These are phyloP conservation scores for Caenorhabditis angaria DNA, from an alignment of 2,888 invertebrate genomes.

Conservation along the genomic window DNA sequence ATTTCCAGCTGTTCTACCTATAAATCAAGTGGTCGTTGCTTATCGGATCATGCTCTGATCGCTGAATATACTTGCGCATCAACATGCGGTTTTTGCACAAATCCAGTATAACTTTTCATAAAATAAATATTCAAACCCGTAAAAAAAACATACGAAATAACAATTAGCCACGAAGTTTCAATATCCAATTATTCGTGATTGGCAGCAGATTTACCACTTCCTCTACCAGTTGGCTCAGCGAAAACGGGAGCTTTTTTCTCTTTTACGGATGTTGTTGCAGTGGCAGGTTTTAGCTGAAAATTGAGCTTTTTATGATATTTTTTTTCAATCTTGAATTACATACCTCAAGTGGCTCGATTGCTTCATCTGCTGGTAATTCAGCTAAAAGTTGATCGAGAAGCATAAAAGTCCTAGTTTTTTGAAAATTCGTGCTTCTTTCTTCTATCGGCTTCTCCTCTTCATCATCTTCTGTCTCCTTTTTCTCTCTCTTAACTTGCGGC, in stretches of 20 bases:
- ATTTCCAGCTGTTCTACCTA: conserved; percentile 27
- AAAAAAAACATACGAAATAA: neutral
- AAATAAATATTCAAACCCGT: neutral
- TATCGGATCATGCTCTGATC: conserved; percentile 21
- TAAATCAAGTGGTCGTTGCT: conserved; percentile 28
- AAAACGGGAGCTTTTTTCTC: neutral
- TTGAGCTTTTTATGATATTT: neutral
- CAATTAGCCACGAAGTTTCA: neutral
- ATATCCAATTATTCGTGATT: conserved; percentile 8
- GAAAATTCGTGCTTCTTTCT: conserved; percentile 58
- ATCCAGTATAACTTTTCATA: conserved; percentile 39
- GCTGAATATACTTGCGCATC: conserved; percentile 42
- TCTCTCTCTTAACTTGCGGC: neutral
- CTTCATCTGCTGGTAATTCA: conserved; percentile 34
- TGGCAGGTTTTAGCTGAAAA: neutral
- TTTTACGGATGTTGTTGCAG: neutral
- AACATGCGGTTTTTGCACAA: conserved; percentile 47
- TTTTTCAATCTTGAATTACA: neutral
- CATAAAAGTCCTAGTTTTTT: conserved; percentile 50
- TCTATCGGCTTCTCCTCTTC: conserved; percentile 50
- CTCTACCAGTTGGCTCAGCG: conserved; percentile 18
- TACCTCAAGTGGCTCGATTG: conserved; percentile 18
- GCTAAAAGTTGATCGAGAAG: conserved; percentile 45
- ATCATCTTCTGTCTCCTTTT: conserved; percentile 22
- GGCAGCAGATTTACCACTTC: neutral